These are phyloP conservation scores for Cephonodes hylas DNA, from an alignment of 2,888 invertebrate genomes.

Conservation along the genomic window DNA sequence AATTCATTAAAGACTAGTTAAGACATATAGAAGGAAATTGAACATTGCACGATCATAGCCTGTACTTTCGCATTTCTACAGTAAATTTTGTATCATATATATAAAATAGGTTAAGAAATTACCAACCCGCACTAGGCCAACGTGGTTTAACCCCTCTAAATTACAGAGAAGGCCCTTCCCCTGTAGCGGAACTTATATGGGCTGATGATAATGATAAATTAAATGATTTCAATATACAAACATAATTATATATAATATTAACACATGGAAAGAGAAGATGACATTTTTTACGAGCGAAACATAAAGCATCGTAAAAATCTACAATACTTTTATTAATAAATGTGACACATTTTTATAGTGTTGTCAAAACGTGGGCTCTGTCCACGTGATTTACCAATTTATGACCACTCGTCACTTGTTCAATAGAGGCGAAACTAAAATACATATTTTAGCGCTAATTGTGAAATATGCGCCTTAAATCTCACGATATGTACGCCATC, in stretches of 20 bases:
- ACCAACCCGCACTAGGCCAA: no score
- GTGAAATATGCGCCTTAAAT: not conserved
- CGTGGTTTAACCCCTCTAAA: no score
- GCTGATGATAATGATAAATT: no score
- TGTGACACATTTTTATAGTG: constrained; percentile 46
- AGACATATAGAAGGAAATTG: no score
- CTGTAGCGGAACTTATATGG: no score
- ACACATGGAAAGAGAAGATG: not conserved
- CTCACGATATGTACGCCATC: not conserved
- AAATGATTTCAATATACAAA: not conserved
- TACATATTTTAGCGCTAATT: not conserved
- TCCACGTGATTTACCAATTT: constrained; percentile 20
- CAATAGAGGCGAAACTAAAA: constrained; percentile 8
- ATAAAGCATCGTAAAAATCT: constrained; percentile 10
- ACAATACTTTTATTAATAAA: constrained; percentile 20
- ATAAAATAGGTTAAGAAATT: no score
- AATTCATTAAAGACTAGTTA: no score
- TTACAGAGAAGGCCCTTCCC: no score
- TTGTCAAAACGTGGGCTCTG: constrained; percentile 43
- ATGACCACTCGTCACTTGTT: constrained; percentile 14
- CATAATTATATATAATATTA: not conserved
- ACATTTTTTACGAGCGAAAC: not conserved
- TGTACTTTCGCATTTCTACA: no score
- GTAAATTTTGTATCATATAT: no score
- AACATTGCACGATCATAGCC: no score